Percentiles rank a stretch among this genome's conserved stretches.
Conservation (phyloP, 2,797 vertebrate genomes). For the Tympanoctomys barrerae region DNA sequence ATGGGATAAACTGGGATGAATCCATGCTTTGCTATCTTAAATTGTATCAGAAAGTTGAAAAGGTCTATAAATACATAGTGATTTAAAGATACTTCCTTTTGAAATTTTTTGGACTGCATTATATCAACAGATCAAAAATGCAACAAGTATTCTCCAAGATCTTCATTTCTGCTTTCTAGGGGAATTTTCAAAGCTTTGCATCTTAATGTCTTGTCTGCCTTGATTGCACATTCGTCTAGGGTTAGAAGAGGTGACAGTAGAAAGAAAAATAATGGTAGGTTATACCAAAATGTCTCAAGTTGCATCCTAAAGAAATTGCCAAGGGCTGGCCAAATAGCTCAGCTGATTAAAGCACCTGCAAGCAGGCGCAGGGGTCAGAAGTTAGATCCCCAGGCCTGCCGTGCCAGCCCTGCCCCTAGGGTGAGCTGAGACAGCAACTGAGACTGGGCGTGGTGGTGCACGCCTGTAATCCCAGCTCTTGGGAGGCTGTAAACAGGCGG, state of each 20-base stretch:
- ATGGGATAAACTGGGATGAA: slow-evolving; percentile 1
- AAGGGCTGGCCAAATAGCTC: no score
- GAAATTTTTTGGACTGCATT: slow-evolving; percentile 24
- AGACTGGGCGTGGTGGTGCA: no score
- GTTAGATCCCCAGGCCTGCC: no score
- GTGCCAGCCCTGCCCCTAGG: no score
- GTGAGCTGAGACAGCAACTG: no score
- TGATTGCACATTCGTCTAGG: neutral
- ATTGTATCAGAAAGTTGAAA: slow-evolving; percentile 36
- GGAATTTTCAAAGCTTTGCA: neutral
- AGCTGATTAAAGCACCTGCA: no score
- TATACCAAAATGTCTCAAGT: slow-evolving; percentile 65
- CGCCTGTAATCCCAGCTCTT: no score
- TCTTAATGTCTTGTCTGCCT: slow-evolving; percentile 18
- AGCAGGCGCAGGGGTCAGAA: no score
- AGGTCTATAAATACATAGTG: neutral
- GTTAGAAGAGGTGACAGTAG: neutral
- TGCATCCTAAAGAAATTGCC: slow-evolving; percentile 53
- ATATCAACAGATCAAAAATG: slow-evolving; percentile 48
- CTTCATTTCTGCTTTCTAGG: slow-evolving; percentile 10
- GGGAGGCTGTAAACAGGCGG: no score
- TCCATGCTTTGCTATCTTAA: slow-evolving; percentile 46
- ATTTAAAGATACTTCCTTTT: neutral
- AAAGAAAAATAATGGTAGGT: slow-evolving; percentile 21
- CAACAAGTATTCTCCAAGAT: neutral